Evolutionary conservation across 2,797 vertebrate species (phyloP).

Genomic region (Notolepis coatsorum): DNA sequence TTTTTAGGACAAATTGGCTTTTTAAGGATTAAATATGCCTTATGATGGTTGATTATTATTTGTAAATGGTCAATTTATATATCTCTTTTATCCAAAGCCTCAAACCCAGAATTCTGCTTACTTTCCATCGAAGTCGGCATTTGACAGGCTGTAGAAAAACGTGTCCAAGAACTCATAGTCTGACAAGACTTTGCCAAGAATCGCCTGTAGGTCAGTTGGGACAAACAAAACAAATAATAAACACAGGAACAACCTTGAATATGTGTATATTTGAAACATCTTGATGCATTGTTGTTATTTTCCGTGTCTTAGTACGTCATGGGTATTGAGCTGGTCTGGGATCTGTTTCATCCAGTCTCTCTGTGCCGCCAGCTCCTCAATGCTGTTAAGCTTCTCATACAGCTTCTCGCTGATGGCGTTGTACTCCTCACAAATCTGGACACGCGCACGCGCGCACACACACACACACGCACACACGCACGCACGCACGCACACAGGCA

Average conservation of each 20-base stretch:
- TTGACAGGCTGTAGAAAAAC: constrained; percentile 82
- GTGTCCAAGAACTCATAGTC: constrained; percentile 90
- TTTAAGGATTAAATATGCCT: too few species aligned
- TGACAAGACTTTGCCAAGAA: constrained; percentile 78
- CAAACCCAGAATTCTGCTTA: too few species aligned
- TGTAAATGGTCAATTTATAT: too few species aligned
- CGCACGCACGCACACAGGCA: neutral
- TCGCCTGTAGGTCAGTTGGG: constrained; percentile 77
- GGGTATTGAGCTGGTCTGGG: constrained; percentile 81
- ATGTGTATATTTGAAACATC: constrained; percentile 1
- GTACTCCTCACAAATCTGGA: constrained; percentile 86
- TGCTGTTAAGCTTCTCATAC: constrained; percentile 84
- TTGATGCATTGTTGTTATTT: neutral
- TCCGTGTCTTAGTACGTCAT: constrained; percentile 83
- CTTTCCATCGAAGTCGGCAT: constrained; percentile 89
- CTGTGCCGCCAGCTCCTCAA: constrained; percentile 91
- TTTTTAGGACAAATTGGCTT: too few species aligned
- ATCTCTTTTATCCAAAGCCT: too few species aligned
- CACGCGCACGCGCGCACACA: constrained; percentile 11
- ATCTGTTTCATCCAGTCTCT: constrained; percentile 93
- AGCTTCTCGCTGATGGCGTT: constrained; percentile 83
- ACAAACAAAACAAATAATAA: constrained; percentile 2
- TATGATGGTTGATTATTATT: too few species aligned
- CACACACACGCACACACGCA: neutral
- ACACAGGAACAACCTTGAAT: neutral